A percentile compares a stretch with the other conserved stretches of the same genome.
Conservation (phyloP, 2,113 vertebrate species). For the Campylomormyrus numenius region DNA sequence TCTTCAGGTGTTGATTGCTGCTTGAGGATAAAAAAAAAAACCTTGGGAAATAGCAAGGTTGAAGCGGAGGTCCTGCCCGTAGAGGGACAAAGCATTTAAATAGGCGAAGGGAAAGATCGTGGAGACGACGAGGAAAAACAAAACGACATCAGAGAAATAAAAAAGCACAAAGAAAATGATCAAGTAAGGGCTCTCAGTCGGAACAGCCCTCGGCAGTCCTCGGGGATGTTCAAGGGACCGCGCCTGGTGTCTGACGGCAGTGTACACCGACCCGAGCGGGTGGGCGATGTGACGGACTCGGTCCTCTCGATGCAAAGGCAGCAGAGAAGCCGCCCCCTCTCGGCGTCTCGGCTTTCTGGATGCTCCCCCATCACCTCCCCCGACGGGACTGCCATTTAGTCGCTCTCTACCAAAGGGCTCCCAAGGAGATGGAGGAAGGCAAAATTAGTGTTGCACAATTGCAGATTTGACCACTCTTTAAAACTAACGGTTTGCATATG, state of each 20-base stretch:
- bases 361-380: conserved; percentile 6
- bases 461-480: conserved; percentile 28
- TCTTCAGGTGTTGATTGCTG: conserved; percentile 23
- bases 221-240: neutral
- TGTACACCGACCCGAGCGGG: conserved; percentile 5
- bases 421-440: conserved; percentile 12
- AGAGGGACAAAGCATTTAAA: conserved; percentile 6
- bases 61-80: neutral
- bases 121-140: neutral
- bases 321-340: conserved; percentile 12
- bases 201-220: neutral
- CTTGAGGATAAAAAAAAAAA: neutral
- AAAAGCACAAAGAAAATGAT: neutral
- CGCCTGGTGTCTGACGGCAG: neutral
- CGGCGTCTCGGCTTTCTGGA: conserved; percentile 5
- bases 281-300: conserved; percentile 17
- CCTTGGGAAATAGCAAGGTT: neutral
- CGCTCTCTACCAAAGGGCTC: neutral
- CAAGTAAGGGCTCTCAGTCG: neutral
- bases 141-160: neutral
- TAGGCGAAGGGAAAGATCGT: neutral
- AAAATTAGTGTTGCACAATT: conserved; percentile 8
- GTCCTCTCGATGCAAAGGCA: neutral
- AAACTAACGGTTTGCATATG: conserved; percentile 6
- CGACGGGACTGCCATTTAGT: conserved; percentile 2